These are phyloP conservation scores for Cyrtonyx montezumae DNA, from an alignment of 2,113 vertebrate species.

Conservation along the genomic window DNA sequence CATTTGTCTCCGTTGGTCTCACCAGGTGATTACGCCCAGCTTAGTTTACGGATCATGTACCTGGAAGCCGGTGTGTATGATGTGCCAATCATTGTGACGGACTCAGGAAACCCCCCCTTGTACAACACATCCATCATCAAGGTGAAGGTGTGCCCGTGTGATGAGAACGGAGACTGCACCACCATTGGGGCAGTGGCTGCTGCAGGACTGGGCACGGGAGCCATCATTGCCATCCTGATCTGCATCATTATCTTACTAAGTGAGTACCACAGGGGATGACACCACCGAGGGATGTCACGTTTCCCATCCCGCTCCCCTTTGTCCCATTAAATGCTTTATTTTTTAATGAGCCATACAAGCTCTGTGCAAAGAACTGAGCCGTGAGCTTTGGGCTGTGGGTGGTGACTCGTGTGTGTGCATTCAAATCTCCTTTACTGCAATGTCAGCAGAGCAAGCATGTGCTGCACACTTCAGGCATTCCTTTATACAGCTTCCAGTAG, in stretches of 20 bases:
- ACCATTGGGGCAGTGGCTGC: slow-evolving; percentile 89
- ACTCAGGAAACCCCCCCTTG: slow-evolving; percentile 94
- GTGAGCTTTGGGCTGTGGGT: not conserved
- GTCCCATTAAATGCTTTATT: accelerated
- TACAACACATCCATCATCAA: slow-evolving; percentile 93
- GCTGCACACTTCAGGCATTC: not conserved
- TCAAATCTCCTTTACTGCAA: not conserved
- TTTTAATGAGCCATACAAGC: not conserved
- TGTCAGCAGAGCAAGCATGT: not conserved
- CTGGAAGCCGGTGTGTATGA: slow-evolving; percentile 94
- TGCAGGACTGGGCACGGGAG: slow-evolving; percentile 90
- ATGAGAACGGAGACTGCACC: slow-evolving; percentile 94
- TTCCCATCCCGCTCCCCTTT: not conserved
- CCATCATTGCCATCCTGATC: slow-evolving; percentile 94
- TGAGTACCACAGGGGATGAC: slow-evolving; percentile 69
- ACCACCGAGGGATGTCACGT: accelerated
- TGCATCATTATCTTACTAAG: slow-evolving; percentile 94
- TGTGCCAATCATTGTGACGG: slow-evolving; percentile 89
- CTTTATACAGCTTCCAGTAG: not conserved
- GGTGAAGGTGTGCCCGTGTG: slow-evolving; percentile 96
- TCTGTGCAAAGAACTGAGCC: accelerated
- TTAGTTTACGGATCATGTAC: slow-evolving; percentile 88
- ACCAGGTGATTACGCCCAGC: slow-evolving; percentile 90
- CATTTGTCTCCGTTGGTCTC: not conserved
- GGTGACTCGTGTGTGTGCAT: not conserved